Percentiles rank a stretch among this genome's conserved stretches.
Conservation (phyloP, 1,140 invertebrate species). For the Chrysomallon squamiferum region DNA sequence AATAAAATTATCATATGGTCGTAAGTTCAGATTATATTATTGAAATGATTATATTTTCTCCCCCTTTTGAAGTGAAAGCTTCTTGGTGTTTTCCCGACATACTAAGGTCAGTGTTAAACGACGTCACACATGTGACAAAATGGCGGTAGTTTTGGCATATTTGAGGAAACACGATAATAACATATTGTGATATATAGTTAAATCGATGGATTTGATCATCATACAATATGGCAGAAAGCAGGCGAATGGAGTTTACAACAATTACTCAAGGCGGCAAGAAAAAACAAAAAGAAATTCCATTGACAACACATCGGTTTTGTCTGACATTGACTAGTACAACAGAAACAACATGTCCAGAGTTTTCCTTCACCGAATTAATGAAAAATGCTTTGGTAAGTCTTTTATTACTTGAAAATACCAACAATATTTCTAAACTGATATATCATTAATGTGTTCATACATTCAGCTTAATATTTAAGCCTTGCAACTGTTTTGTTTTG, state of each 20-base stretch:
- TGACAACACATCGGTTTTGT: conserved; percentile 68
- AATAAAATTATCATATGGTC: too few species aligned
- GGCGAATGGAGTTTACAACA: conserved; percentile 66
- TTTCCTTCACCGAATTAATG: conserved; percentile 71
- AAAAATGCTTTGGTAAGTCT: conserved; percentile 69
- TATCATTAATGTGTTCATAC: too few species aligned
- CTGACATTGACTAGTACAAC: conserved; percentile 71
- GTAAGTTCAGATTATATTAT: too few species aligned
- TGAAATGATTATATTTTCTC: too few species aligned
- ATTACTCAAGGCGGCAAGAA: conserved; percentile 54
- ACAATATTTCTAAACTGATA: not conserved
- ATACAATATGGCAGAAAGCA: conserved; percentile 66
- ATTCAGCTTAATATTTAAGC: too few species aligned
- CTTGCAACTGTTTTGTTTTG: too few species aligned
- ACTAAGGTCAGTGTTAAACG: conserved; percentile 10
- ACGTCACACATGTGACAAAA: conserved; percentile 39
- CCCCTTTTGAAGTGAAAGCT: too few species aligned
- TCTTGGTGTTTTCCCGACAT: too few species aligned
- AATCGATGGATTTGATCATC: conserved; percentile 19
- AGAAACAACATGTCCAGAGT: conserved; percentile 72
- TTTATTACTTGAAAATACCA: not conserved
- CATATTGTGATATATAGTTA: conserved; percentile 5
- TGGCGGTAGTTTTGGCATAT: conserved; percentile 38
- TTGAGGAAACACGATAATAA: conserved; percentile 18
- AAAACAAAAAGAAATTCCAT: conserved; percentile 63